Conservation (phyloP, 1,140 invertebrate genomes). For the Drosophila leontia region DNA sequence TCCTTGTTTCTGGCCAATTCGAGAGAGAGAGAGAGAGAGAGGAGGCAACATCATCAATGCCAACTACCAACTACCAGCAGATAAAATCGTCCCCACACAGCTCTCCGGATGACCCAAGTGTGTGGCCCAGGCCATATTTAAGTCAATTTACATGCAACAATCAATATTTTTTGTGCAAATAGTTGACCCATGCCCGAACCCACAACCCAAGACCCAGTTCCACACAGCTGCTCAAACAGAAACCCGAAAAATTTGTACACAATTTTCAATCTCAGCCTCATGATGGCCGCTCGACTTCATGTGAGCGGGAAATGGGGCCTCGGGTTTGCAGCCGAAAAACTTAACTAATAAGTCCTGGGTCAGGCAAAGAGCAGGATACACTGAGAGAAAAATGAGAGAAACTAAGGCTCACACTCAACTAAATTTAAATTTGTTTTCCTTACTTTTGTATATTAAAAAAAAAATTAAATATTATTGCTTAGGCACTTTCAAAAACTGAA, state of each 20-base stretch:
- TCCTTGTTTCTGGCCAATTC: slow-evolving; percentile 14
- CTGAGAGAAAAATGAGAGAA: background rate
- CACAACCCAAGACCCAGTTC: background rate
- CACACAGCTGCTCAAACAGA: slow-evolving; percentile 44
- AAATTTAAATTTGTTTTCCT: background rate
- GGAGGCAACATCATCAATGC: slow-evolving; percentile 61
- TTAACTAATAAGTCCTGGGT: slow-evolving; percentile 58
- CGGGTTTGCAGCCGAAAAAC: slow-evolving; percentile 37
- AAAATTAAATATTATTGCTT: background rate
- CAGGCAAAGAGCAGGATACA: background rate
- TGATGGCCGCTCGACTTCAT: slow-evolving; percentile 22
- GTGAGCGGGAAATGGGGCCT: background rate
- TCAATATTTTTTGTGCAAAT: slow-evolving; percentile 69
- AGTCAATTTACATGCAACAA: slow-evolving; percentile 71
- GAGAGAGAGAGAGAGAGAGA: slow-evolving; percentile 12
- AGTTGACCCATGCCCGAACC: slow-evolving; percentile 36
- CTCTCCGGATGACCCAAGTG: slow-evolving; percentile 7
- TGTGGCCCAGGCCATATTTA: slow-evolving; percentile 57
- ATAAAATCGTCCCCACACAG: slow-evolving; percentile 38
- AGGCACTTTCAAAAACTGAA: too few relatives aligned
- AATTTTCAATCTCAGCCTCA: slow-evolving; percentile 61
- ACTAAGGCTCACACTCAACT: too few relatives aligned
- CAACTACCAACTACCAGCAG: slow-evolving; percentile 55
- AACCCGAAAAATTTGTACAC: slow-evolving; percentile 60
- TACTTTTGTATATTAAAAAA: too few relatives aligned